These are phyloP conservation scores for Euplexia lucipara DNA, from an alignment of 2,888 invertebrate genomes.

Conservation along the genomic window DNA sequence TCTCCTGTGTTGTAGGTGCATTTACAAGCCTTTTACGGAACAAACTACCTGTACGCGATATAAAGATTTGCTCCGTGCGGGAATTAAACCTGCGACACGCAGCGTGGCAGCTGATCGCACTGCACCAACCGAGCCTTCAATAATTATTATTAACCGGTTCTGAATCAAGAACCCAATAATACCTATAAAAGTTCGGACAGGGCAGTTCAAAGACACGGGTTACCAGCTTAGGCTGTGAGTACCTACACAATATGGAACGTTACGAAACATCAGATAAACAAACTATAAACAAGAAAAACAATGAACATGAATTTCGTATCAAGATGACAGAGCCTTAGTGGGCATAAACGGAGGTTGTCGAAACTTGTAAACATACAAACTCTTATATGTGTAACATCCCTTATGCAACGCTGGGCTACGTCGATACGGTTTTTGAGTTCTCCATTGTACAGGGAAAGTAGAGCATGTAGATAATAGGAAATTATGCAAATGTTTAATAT, in stretches of 20 bases:
- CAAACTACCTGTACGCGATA: too few relatives aligned
- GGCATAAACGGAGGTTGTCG: constrained; percentile 34
- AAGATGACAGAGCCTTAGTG: constrained; percentile 60
- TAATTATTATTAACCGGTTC: neutral
- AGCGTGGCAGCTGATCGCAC: too few relatives aligned
- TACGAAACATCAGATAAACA: constrained; percentile 56
- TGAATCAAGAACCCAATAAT: constrained; percentile 29
- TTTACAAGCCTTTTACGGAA: too few relatives aligned
- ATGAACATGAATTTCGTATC: constrained; percentile 58
- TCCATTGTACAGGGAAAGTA: constrained; percentile 74
- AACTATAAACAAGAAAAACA: constrained; percentile 43
- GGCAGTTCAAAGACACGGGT: constrained; percentile 18
- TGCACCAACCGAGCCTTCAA: too few relatives aligned
- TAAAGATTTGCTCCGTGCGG: too few relatives aligned
- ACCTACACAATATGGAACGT: constrained; percentile 41
- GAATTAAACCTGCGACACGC: too few relatives aligned
- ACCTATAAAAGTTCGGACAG: too few relatives aligned
- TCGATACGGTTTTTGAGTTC: constrained; percentile 67
- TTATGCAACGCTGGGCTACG: constrained; percentile 59
- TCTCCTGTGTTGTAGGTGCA: too few relatives aligned
- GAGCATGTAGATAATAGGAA: constrained; percentile 71
- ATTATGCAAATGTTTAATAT: constrained; percentile 64
- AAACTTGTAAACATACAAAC: constrained; percentile 24
- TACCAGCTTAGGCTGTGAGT: constrained; percentile 10
- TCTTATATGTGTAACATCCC: constrained; percentile 52